Evolutionary conservation across 2,113 vertebrate genomes (phyloP), one percentile per base, ranked within the genome.

Genomic region (Zosterops hypoxanthus): DNA sequence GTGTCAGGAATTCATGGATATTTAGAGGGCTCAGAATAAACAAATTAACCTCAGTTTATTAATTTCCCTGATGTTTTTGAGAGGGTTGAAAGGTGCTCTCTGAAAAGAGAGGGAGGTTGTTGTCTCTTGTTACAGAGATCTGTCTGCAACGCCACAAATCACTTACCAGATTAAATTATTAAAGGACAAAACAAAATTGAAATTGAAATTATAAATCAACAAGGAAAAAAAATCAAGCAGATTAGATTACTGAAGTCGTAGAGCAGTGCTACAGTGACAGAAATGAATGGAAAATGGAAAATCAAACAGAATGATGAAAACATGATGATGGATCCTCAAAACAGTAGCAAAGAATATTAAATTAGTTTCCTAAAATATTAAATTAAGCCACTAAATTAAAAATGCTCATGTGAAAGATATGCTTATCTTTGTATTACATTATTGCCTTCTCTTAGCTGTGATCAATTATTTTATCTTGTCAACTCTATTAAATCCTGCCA

Each of bases 251-350:
- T 68, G 46, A 77, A 94, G 86, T 66, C 4, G 46, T 85, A 50
- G 22, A 94, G 50, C 52, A 36, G 12, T 41, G 36, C 14, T 79
- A 16, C 53, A 61, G 31, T 88, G 63, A 77, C 49, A 80, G 55
- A 87, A 93, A 90, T 28, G 11, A 70, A 82, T 52, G 70, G 53
- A 78, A 88, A 91, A 92, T 59, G 73, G 65, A 87, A 96, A 95
- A 70, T 71, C 78, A 90, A 90, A 72, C 41, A 46, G 70, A 80
- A 73, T 47, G 13, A 85, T 90, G 92, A 88, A 94, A 95, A 76
- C 29, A 44, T 2, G 2, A 28, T 77, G 87, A 94, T 59, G 49
- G 55, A 86, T 69, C 44, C 61, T 88, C 63, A 86, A 87, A 91
- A 69, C 39, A 92, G 53, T 73, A 91, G 12, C 46, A 93, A 77